Evolutionary conservation across 2,113 vertebrate species (phyloP).

Genomic region (Micronycteris hirsuta): DNA sequence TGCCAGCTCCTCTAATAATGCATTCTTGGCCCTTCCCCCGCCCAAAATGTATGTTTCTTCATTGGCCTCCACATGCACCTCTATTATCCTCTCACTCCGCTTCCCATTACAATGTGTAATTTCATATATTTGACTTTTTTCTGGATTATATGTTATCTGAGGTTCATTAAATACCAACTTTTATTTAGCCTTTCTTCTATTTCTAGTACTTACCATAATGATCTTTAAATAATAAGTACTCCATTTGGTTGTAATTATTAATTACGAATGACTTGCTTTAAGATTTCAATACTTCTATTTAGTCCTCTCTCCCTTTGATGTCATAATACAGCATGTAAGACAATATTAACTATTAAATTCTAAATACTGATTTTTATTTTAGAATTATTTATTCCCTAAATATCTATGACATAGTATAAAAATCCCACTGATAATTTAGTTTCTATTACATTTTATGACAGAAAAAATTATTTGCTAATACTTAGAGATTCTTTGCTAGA

Average conservation of each 20-base stretch:
- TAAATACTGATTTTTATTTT: neutral
- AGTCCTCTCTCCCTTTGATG: neutral
- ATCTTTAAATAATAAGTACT: neutral
- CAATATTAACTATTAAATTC: neutral
- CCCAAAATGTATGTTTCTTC: neutral
- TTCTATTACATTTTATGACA: neutral
- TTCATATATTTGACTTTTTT: neutral
- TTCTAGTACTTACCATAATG: neutral
- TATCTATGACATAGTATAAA: neutral
- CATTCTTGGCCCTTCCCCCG: neutral
- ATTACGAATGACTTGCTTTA: neutral
- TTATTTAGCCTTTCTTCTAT: neutral
- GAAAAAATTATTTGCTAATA: neutral
- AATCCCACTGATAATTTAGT: neutral
- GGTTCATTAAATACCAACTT: neutral
- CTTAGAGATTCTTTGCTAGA: neutral
- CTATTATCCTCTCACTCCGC: neutral
- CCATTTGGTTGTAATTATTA: neutral
- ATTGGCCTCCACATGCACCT: neutral
- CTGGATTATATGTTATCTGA: neutral
- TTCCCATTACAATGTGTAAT: neutral
- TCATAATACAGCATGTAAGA: neutral
- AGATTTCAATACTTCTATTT: neutral
- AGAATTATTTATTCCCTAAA: neutral
- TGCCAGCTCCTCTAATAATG: neutral